A percentile compares a stretch with the other conserved stretches of the same genome.
phyloP scores from a whole-genome alignment of 1,140 invertebrate species.

The Formica exsecta region DNA sequence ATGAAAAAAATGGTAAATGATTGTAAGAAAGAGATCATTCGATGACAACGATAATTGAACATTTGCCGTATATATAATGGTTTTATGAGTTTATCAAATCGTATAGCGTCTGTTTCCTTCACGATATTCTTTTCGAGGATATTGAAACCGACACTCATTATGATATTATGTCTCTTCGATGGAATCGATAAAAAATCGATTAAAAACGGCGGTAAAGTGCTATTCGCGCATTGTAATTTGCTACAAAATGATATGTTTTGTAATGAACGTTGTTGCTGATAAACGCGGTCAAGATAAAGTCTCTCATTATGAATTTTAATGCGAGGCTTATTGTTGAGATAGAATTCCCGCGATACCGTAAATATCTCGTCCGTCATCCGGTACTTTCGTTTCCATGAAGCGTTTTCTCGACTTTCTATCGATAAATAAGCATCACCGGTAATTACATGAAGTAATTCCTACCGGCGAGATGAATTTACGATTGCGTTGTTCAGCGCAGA shows the following conservation, averaged over 20 bases:
- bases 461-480: slow-evolving; percentile 29
- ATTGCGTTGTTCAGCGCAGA: neutral
- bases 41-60: slow-evolving; percentile 21
- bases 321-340: slow-evolving; percentile 16
- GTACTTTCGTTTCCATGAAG: slow-evolving; percentile 65
- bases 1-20: neutral
- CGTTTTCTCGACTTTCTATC: slow-evolving; percentile 66
- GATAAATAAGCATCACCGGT: slow-evolving; percentile 56
- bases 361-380: slow-evolving; percentile 22
- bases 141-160: slow-evolving; percentile 8
- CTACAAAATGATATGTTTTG: neutral
- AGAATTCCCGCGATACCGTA: slow-evolving; percentile 37
- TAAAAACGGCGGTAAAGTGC: neutral
- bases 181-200: neutral
- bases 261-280: slow-evolving; percentile 5
- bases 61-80: neutral
- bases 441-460: slow-evolving; percentile 42
- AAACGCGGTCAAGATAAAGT: slow-evolving; percentile 7
- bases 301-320: slow-evolving; percentile 35
- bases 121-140: neutral
- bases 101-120: neutral
- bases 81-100: slow-evolving; percentile 38
- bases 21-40: slow-evolving; percentile 9
- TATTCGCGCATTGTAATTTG: neutral
- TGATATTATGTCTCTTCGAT: neutral